phyloP scores from a whole-genome alignment of 2,113 vertebrate species.

The Bucco capensis region DNA sequence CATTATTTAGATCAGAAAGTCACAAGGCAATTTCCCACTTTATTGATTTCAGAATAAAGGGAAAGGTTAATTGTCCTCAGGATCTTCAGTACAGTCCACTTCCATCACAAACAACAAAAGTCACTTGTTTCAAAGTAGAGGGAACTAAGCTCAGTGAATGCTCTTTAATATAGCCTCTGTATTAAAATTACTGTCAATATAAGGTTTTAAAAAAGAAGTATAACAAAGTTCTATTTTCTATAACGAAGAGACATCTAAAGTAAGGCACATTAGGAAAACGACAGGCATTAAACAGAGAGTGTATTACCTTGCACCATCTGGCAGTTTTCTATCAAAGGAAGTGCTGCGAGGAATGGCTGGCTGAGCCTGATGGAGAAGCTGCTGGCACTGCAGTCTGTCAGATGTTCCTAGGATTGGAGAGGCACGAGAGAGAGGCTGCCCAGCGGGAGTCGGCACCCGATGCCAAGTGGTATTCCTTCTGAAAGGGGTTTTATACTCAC shows the following conservation, averaged over 20 bases:
- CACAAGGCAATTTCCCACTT: background rate
- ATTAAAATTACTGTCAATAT: background rate
- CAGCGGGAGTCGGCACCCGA: conserved; percentile 84
- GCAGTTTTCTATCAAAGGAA: conserved; percentile 92
- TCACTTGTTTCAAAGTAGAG: background rate
- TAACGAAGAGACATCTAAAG: background rate
- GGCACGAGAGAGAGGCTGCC: conserved; percentile 81
- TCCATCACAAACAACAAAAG: background rate
- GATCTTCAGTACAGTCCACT: background rate
- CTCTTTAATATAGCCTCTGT: background rate
- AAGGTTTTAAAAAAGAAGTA: background rate
- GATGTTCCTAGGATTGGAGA: conserved; percentile 87
- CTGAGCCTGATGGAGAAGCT: conserved; percentile 87
- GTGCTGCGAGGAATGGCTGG: conserved; percentile 90
- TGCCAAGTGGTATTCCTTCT: conserved; percentile 97
- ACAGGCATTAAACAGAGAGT: background rate
- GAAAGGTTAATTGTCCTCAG: background rate
- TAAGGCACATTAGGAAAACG: background rate
- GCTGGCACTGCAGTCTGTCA: conserved; percentile 87
- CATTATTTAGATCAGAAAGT: background rate
- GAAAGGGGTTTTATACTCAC: conserved; percentile 98
- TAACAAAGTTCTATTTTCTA: background rate
- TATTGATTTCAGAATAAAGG: background rate
- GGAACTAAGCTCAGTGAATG: background rate
- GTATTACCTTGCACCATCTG: conserved; percentile 87